Evolutionary conservation across 2,797 vertebrate genomes (phyloP).

Genomic region (Brachyalestes nurse): DNA sequence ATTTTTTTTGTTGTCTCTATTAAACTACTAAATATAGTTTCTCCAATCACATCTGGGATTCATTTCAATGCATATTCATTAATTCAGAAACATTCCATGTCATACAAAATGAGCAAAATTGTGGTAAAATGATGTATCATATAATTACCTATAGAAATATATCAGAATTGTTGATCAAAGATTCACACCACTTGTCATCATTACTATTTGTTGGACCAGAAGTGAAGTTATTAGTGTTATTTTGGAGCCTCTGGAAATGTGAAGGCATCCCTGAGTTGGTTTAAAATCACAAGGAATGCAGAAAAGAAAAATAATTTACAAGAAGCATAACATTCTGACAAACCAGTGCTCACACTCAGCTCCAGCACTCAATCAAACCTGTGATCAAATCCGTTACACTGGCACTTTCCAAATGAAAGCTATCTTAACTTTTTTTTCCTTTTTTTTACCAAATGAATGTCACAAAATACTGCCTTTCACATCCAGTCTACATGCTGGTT

Average conservation of each 20-base stretch:
- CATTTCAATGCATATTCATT: neutral
- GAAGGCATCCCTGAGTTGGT: neutral
- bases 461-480: conserved; percentile 56
- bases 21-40: neutral
- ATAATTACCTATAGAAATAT: neutral
- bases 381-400: conserved; percentile 1
- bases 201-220: no score
- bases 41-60: neutral
- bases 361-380: conserved; percentile 5
- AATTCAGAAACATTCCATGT: neutral
- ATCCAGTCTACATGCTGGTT: conserved; percentile 49
- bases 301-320: conserved; percentile 25
- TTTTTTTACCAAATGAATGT: conserved; percentile 70
- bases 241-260: neutral
- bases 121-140: neutral
- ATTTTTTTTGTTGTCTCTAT: neutral
- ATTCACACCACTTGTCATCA: no score
- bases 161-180: neutral
- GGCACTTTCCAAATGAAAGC: conserved; percentile 15
- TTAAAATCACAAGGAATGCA: neutral
- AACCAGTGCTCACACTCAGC: neutral
- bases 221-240: no score
- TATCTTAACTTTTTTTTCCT: conserved; percentile 60
- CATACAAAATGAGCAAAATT: neutral
- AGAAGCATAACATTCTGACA: conserved; percentile 30